Base-by-base conservation (phyloP, 2,113 vertebrate genomes). In the Ictidomys tridecemlineatus region DNA sequence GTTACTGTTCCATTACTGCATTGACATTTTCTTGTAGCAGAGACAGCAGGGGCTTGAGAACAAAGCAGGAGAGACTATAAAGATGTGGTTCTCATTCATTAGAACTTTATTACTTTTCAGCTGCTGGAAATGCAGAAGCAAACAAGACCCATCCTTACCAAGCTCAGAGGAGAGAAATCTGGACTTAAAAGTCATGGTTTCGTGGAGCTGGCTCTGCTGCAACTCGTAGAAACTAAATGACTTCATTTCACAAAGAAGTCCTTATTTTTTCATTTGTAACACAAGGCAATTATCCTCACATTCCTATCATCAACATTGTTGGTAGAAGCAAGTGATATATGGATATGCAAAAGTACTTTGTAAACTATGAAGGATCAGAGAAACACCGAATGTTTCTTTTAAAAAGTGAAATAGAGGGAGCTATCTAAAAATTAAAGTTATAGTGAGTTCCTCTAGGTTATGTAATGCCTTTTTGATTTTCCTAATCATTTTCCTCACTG, bases 401-500 rank as follows among this genome's bases (percentile, higher is more conserved):
- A 48, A 58, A 76, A 77, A 74, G 24, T 87, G 34, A 82, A 10
- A 37, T 20, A 12, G 24, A 78, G 72, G 85, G 69, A 69, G 26
- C 16, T 72, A 8, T 77, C 94, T 94, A 61, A 73, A 85, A 82
- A 65, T 34, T 61, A 93, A 85, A 80, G 32, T 28, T 85, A 34
- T 16, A 72, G 37, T 22, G 58, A 61, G 70, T 83, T 91, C 13
- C 42, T 85, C 85, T 80, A 28, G 28, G 34, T 85, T 45, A 17
- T 72, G 20, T 14, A 61, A 70, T 74, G 48, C 42, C 14, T 26
- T 34, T 37, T 87, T 84, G 16, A 56, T 58, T 94, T 91, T 89
- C 34, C 80, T 82, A 48, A 76, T 72, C 89, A 72, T 85, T 91
- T 96, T 61, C 24, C 63, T 91, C 76, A 56, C 89, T 91, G 48